A percentile compares a stretch with the other conserved stretches of the same genome.
Evolutionary conservation across 2,797 vertebrate species (phyloP).

Genomic region (Scyliorhinus canicula): DNA sequence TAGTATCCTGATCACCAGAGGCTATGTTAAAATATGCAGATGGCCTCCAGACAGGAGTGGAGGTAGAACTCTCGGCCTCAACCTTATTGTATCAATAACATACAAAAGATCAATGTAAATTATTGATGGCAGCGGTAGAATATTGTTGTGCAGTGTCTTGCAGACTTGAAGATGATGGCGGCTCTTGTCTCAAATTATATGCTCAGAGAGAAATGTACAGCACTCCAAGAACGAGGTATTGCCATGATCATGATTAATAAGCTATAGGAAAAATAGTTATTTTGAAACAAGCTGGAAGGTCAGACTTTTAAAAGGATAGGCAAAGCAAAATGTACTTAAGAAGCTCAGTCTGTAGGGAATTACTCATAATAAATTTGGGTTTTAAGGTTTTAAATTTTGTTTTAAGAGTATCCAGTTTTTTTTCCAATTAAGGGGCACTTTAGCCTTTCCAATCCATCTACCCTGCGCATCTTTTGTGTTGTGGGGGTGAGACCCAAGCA

Average conservation of each 20-base stretch:
- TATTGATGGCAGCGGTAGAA: neutral
- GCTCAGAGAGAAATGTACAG: neutral
- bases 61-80: neutral
- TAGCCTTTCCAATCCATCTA: no score
- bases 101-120: neutral
- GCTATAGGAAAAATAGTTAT: conserved; percentile 3
- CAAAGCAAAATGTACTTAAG: neutral
- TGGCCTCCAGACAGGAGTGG: neutral
- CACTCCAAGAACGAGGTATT: neutral
- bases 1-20: neutral
- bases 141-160: neutral
- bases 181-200: neutral
- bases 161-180: neutral
- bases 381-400: no score
- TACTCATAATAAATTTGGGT: neutral
- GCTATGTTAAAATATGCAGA: neutral
- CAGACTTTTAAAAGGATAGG: neutral
- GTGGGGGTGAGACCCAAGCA: no score
- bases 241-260: neutral
- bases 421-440: no score
- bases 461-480: no score
- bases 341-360: neutral
- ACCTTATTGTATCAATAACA: conserved; percentile 15
- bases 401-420: no score
- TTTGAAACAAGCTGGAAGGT: neutral